Percentiles rank a stretch among this genome's conserved stretches.
Conservation (phyloP, 1,140 invertebrate genomes). For the Octopus bimaculoides region DNA sequence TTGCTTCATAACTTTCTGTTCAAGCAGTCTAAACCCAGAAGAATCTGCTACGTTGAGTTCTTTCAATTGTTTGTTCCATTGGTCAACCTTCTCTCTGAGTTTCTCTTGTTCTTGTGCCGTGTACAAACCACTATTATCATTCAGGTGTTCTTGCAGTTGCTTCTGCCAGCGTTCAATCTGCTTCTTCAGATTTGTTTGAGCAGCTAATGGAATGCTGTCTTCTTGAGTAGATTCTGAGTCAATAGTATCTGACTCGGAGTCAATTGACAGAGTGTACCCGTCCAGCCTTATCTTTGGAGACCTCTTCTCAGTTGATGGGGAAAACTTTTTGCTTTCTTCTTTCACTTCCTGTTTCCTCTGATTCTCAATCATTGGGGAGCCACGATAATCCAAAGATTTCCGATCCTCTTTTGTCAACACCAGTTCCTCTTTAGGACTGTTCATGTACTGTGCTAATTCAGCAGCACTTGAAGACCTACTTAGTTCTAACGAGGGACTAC, state of each 20-base stretch:
- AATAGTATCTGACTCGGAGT: not conserved
- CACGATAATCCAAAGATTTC: not conserved
- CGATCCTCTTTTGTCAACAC: not conserved
- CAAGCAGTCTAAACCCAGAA: not conserved
- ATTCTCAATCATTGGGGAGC: not conserved
- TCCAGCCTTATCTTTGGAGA: not conserved
- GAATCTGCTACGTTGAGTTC: not conserved
- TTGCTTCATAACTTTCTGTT: not conserved
- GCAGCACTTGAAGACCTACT: not conserved
- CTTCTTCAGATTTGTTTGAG: not conserved
- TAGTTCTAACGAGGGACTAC: not conserved
- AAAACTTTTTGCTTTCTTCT: not conserved
- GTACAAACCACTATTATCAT: not conserved
- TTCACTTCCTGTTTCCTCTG: not conserved
- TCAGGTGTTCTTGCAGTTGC: not conserved
- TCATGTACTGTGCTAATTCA: not conserved
- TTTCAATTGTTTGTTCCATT: slow-evolving; percentile 1
- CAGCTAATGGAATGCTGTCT: not conserved
- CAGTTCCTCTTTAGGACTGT: slow-evolving; percentile 1
- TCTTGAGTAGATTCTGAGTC: not conserved
- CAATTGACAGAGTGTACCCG: not conserved
- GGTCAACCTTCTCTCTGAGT: not conserved
- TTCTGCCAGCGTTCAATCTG: slow-evolving; percentile 5
- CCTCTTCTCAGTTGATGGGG: too few species aligned
- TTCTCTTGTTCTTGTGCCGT: not conserved